phyloP scores from a whole-genome alignment of 2,113 vertebrate genomes.

The Odocoileus virginianus region DNA sequence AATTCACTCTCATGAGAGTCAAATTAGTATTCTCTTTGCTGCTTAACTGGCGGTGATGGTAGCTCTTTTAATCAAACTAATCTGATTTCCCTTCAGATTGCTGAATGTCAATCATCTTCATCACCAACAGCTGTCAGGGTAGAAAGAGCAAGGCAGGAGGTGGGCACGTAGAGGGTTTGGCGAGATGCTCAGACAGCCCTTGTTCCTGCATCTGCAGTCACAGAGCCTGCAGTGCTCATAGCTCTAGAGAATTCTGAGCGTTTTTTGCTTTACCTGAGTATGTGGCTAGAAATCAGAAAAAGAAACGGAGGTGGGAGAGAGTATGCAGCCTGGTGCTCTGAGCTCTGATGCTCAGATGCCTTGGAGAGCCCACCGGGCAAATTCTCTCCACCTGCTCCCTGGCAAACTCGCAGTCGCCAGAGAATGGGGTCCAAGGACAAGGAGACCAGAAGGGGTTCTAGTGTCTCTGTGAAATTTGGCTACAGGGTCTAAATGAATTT shows the following conservation, averaged over 20 bases:
- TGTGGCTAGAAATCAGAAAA: neutral
- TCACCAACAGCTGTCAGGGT: constrained; percentile 43
- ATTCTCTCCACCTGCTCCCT: neutral
- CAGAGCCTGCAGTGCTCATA: neutral
- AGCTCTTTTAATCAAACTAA: constrained; percentile 62
- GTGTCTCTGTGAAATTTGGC: neutral
- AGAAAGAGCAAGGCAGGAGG: neutral
- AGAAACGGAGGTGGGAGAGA: neutral
- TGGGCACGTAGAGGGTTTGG: neutral
- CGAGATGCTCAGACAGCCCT: neutral
- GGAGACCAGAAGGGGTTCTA: neutral
- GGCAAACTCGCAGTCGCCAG: neutral
- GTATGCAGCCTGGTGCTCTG: neutral
- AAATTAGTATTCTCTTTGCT: constrained; percentile 26
- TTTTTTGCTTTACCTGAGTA: neutral
- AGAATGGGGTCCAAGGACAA: neutral
- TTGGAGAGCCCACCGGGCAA: neutral
- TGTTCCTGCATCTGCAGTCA: neutral
- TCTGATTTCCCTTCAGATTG: constrained; percentile 59
- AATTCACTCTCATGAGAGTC: constrained; percentile 38
- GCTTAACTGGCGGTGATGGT: constrained; percentile 50
- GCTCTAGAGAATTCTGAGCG: neutral
- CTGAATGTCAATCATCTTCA: constrained; percentile 52
- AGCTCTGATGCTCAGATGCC: neutral
- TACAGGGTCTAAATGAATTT: neutral